Evolutionary conservation across 92 coral and sea anemone species (phyloP).

Genomic region (Parazoanthus atlanticus): DNA sequence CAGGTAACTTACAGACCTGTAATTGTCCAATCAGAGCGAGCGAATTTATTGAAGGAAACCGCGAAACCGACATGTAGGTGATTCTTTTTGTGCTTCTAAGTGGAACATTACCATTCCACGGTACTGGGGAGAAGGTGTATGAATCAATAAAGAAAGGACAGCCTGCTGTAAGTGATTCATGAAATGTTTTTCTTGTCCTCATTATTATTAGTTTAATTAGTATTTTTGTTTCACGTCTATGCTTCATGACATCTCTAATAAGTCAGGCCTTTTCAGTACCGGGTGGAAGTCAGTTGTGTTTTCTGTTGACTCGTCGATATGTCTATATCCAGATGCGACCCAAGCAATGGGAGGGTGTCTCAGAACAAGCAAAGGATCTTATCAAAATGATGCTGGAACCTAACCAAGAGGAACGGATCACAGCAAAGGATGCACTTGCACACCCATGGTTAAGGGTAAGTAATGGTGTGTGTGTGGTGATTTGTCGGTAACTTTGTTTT

Average conservation of each 20-base stretch:
- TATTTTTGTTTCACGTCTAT: too few species aligned
- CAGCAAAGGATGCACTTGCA: conserved; percentile 83
- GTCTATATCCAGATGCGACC: conserved; percentile 77
- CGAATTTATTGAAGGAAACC: too few species aligned
- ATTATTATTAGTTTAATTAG: too few species aligned
- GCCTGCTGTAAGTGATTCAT: conserved; percentile 61
- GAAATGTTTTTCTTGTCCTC: background rate
- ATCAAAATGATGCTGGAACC: conserved; percentile 76
- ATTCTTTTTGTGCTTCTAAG: conserved; percentile 89
- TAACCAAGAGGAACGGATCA: conserved; percentile 76
- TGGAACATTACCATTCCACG: conserved; percentile 94
- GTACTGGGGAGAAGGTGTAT: conserved; percentile 96
- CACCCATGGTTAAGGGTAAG: conserved; percentile 97
- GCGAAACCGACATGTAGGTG: too few species aligned
- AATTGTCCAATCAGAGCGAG: too few species aligned
- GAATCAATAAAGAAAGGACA: conserved; percentile 89
- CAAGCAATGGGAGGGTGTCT: conserved; percentile 91
- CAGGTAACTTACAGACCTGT: too few species aligned
- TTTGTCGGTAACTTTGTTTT: too few species aligned
- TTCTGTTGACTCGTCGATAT: background rate
- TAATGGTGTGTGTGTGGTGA: too few species aligned
- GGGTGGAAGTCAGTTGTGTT: background rate
- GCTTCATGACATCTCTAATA: too few species aligned
- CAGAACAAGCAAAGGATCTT: conserved; percentile 88
- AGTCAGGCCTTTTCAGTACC: background rate